Evolutionary conservation across 2,113 vertebrate species (phyloP).

Genomic region (Dasypus novemcinctus): DNA sequence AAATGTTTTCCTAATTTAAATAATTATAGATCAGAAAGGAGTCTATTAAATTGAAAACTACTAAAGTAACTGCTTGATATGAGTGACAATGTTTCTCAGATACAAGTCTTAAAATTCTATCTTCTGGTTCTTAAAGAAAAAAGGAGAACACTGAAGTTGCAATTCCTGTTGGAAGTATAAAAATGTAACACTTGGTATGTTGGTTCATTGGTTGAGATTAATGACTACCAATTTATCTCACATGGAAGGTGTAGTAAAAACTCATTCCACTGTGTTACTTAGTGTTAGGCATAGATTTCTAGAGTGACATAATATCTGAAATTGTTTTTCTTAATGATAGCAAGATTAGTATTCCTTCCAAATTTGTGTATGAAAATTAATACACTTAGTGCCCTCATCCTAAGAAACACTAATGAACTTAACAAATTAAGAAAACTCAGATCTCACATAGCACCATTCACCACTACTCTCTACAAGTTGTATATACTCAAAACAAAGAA

Average conservation of each 20-base stretch:
- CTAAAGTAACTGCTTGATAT: neutral
- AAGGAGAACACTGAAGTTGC: neutral
- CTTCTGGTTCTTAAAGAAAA: conserved; percentile 11
- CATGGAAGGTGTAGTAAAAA: neutral
- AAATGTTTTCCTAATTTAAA: conserved; percentile 48
- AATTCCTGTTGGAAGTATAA: neutral
- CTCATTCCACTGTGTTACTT: neutral
- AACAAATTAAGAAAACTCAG: neutral
- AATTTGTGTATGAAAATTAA: neutral
- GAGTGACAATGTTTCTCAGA: neutral
- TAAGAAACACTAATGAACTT: neutral
- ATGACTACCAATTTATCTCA: neutral
- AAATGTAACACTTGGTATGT: neutral
- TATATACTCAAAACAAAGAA: neutral
- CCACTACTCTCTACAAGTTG: neutral
- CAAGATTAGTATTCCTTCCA: neutral
- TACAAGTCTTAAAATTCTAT: neutral
- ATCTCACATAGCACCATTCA: neutral
- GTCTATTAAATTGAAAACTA: conserved; percentile 3
- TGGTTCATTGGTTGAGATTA: neutral
- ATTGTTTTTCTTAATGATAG: neutral
- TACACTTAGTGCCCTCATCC: neutral
- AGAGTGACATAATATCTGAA: neutral
- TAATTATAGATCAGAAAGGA: conserved; percentile 51
- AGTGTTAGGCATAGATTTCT: neutral